Conservation (phyloP, 1,140 invertebrate genomes). For the Adoxophyes honmai region DNA sequence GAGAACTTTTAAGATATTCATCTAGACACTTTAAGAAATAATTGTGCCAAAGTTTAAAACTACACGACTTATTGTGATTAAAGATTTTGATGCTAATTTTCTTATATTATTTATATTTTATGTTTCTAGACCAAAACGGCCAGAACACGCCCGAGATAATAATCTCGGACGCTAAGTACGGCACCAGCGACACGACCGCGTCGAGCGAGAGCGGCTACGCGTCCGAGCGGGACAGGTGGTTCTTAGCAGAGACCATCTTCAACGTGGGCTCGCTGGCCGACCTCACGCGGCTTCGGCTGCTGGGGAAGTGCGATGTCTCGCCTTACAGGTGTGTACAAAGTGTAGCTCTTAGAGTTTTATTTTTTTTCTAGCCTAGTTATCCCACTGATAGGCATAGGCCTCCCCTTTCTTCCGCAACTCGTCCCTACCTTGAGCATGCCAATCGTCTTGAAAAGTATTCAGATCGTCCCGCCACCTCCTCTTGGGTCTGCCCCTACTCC, state of each 20-base stretch:
- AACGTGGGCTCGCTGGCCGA: conserved; percentile 58
- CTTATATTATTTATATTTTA: not conserved
- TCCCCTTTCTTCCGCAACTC: too few relatives aligned
- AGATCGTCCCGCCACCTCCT: too few relatives aligned
- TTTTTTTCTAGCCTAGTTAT: too few relatives aligned
- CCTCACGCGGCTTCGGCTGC: conserved; percentile 52
- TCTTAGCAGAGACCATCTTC: conserved; percentile 43
- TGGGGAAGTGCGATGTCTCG: conserved; percentile 64
- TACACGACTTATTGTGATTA: too few relatives aligned
- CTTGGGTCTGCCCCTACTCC: too few relatives aligned
- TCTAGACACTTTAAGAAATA: too few relatives aligned
- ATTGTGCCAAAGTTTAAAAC: too few relatives aligned
- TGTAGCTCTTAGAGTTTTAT: not conserved
- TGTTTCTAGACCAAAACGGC: conserved; percentile 22
- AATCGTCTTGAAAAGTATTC: too few relatives aligned
- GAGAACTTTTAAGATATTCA: too few relatives aligned
- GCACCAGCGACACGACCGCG: conserved; percentile 34
- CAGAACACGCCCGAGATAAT: conserved; percentile 40
- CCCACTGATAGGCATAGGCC: too few relatives aligned
- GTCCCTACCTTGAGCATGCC: too few relatives aligned
- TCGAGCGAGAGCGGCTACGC: conserved; percentile 43
- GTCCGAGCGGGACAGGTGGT: conserved; percentile 17
- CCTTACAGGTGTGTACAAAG: conserved; percentile 74
- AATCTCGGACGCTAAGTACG: conserved; percentile 30
- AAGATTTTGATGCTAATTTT: too few relatives aligned